Evolutionary conservation across 2,113 vertebrate species (phyloP).

Genomic region (Mus pahari): DNA sequence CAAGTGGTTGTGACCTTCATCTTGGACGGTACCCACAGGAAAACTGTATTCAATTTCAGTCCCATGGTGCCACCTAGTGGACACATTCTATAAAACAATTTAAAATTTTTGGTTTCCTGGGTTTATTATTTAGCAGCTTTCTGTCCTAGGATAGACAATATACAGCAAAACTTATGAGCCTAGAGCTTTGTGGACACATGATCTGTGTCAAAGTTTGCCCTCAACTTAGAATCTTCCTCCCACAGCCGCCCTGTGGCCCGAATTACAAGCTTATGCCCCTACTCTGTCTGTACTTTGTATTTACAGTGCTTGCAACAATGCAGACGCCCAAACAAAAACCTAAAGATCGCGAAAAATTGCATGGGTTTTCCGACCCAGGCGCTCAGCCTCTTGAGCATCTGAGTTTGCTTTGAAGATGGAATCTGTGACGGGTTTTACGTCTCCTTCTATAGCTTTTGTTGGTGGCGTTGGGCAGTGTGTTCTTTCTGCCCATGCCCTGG

Average conservation of each 20-base stretch:
- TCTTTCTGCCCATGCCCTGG: not conserved
- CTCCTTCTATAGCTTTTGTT: not conserved
- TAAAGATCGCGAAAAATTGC: not conserved
- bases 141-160: not conserved
- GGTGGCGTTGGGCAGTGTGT: not conserved
- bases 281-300: not conserved
- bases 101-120: not conserved
- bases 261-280: not conserved
- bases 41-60: constrained; percentile 13
- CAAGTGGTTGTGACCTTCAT: not conserved
- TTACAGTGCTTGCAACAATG: not conserved
- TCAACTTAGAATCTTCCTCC: no score
- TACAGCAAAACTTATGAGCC: not conserved
- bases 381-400: not conserved
- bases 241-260: no score
- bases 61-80: constrained; percentile 68
- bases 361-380: not conserved
- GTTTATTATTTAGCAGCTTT: not conserved
- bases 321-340: not conserved
- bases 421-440: not conserved
- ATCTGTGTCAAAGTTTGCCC: not conserved
- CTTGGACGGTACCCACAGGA: not conserved
- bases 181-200: not conserved
- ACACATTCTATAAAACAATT: not conserved
- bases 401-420: not conserved